A percentile compares a stretch with the other conserved stretches of the same genome.
These are phyloP conservation scores for Sturnus vulgaris DNA, from an alignment of 2,113 vertebrate genomes.

Conservation along the genomic window DNA sequence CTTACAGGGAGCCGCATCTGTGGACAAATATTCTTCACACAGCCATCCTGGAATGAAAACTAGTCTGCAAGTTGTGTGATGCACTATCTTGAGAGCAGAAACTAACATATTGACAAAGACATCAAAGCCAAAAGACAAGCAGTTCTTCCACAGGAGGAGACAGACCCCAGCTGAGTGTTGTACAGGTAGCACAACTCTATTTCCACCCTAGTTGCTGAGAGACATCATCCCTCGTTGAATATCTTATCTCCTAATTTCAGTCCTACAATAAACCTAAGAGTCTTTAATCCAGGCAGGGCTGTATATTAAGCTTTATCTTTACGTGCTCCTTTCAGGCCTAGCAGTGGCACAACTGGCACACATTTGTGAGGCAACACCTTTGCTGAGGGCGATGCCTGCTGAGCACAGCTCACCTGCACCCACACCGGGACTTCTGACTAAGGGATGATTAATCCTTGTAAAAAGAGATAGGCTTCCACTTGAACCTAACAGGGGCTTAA, in stretches of 20 bases:
- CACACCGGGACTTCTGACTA: background rate
- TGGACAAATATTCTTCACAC: background rate
- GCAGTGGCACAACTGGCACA: background rate
- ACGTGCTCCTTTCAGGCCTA: background rate
- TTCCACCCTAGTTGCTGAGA: background rate
- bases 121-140: background rate
- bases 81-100: background rate
- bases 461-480: background rate
- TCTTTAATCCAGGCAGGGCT: background rate
- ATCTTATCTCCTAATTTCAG: background rate
- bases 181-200: background rate
- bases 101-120: background rate
- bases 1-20: background rate
- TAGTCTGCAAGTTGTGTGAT: background rate
- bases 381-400: background rate
- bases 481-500: background rate
- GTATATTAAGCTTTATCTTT: background rate
- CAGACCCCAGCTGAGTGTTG: accelerated
- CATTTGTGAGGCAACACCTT: background rate
- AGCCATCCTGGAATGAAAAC: background rate
- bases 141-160: background rate
- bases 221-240: background rate
- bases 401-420: background rate
- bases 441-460: background rate
- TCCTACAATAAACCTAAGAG: background rate